Conservation (phyloP, 2,113 vertebrate genomes). For the Orycteropus afer region DNA sequence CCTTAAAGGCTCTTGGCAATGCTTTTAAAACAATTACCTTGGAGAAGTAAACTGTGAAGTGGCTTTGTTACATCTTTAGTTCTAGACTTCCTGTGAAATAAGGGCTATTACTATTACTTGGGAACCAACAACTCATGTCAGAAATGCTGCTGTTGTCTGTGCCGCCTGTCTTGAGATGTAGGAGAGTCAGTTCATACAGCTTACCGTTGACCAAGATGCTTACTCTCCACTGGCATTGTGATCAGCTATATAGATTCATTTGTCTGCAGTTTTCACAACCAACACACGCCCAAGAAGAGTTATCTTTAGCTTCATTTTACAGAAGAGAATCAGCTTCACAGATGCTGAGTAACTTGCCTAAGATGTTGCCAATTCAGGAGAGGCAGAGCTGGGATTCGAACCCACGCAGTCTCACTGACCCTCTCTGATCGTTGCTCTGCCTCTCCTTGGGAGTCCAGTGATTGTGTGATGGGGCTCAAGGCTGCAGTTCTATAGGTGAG, state of each 20-base stretch:
- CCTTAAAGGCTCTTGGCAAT: neutral
- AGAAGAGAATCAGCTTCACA: neutral
- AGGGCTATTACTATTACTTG: neutral
- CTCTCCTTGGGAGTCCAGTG: neutral
- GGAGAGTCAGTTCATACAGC: rapidly evolving
- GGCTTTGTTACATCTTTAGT: neutral
- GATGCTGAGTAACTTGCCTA: neutral
- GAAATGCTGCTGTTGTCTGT: neutral
- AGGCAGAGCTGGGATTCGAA: neutral
- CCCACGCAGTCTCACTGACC: neutral
- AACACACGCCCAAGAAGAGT: neutral
- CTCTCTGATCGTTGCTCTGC: neutral
- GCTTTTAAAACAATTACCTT: neutral
- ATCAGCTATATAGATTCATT: neutral
- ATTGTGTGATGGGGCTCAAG: neutral
- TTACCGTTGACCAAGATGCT: neutral
- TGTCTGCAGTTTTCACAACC: neutral
- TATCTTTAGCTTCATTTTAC: neutral
- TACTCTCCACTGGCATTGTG: neutral
- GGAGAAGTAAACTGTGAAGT: neutral
- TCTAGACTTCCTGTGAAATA: neutral
- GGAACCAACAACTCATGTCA: neutral
- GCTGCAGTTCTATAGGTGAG: neutral
- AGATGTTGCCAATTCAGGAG: neutral
- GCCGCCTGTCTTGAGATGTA: conserved; percentile 15